Evolutionary conservation across 2,797 vertebrate genomes (phyloP), one percentile per base, ranked within the genome.

Genomic region (Chromobotia macracanthus): DNA sequence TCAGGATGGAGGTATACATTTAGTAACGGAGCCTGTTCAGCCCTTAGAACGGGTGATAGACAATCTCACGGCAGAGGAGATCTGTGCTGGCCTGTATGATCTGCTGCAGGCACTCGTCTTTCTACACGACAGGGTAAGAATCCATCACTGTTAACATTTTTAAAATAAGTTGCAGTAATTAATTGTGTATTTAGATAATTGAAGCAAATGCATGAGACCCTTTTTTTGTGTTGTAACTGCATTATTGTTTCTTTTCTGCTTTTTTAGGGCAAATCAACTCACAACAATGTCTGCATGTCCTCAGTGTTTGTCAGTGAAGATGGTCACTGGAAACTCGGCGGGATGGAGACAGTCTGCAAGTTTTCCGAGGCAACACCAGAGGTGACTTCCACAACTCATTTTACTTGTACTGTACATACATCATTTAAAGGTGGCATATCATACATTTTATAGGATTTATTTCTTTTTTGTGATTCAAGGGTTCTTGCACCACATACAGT

Each of bases 271-370:
- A 96, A 95, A 84, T 93, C 97, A 0, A 98, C 95, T 0, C 98
- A 99, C 92, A 99, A 99, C 95, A 99, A 98, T 0, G 90, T 99
- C 66, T 97, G 96, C 85, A 84, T 95, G 44, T 96, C 96, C 0
- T 98, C 97, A 0, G 90, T 99, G 25, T 99, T 98, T 88, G 96
- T 99, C 83, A 97, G 96, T 75, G 96, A 99, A 86, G 97, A 98
- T 60, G 97, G 97, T 38, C 96, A 97, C 82, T 99, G 98, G 98
- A 99, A 97, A 86, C 93, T 99, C 55, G 97, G 98, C 74, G 97
- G 96, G 72, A 99, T 99, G 98, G 98, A 99, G 82, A 98, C 96
- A 0, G 96, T 99, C 58, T 99, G 98, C 90, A 95, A 92, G 75
- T 95, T 96, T 85, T 91, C 84, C 18, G 96, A 99, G 91, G 97